phyloP scores from a whole-genome alignment of 2,113 vertebrate genomes.

The Nyctereutes procyonoides region DNA sequence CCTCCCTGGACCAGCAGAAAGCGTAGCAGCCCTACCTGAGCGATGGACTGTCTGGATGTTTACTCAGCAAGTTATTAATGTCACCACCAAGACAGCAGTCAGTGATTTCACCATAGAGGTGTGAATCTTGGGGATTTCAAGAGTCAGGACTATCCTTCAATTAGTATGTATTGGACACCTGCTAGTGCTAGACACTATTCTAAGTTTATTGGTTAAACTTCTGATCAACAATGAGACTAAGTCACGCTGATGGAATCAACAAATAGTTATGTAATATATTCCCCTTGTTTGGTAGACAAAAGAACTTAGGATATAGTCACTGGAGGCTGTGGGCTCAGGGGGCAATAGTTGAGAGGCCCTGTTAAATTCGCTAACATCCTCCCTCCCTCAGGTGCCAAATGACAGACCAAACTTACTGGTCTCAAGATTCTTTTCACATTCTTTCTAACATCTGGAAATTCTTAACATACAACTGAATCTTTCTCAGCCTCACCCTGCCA shows the following conservation, averaged over 20 bases:
- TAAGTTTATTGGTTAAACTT: background rate
- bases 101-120: background rate
- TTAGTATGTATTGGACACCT: accelerated
- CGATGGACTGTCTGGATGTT: accelerated
- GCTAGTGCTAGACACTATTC: background rate
- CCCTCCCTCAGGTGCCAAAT: background rate
- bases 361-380: background rate
- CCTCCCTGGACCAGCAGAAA: background rate
- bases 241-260: background rate
- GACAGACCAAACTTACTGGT: background rate
- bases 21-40: background rate
- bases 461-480: background rate
- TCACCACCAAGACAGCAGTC: background rate
- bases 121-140: background rate
- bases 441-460: background rate
- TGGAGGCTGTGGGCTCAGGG: background rate
- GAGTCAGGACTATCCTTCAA: background rate
- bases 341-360: background rate
- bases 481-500: background rate
- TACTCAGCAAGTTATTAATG: background rate
- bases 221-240: background rate
- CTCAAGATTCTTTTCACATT: background rate
- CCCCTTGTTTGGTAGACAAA: background rate
- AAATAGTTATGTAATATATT: background rate
- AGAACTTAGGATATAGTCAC: background rate